These are phyloP conservation scores for Oxyruncus cristatus DNA, from an alignment of 2,113 vertebrate species.

Conservation along the genomic window DNA sequence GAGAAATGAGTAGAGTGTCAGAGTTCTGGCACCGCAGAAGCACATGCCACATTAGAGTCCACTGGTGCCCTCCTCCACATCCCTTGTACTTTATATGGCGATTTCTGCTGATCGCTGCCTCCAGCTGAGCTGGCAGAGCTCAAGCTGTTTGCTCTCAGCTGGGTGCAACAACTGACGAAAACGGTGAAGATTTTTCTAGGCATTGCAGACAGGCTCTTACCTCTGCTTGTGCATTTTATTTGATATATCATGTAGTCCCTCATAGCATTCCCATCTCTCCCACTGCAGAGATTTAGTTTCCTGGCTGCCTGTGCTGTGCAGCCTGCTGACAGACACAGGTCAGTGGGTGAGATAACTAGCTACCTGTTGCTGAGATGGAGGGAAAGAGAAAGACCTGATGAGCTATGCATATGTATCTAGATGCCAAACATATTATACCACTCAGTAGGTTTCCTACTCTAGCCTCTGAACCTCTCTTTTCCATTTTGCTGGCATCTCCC, in stretches of 20 bases:
- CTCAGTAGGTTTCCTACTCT: not conserved
- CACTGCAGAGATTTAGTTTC: not conserved
- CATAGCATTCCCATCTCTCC: not conserved
- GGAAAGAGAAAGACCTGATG: not conserved
- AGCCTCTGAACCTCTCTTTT: not conserved
- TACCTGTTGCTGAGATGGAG: not conserved
- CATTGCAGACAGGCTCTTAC: not conserved
- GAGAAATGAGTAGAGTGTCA: not conserved
- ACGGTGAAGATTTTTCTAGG: not conserved
- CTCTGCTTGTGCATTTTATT: not conserved
- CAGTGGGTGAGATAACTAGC: conserved; percentile 53
- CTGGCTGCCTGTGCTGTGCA: not conserved
- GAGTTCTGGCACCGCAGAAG: not conserved
- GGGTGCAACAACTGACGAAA: not conserved
- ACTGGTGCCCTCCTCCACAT: rapidly evolving
- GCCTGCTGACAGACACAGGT: conserved; percentile 56
- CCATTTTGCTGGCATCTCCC: not conserved
- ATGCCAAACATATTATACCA: not conserved
- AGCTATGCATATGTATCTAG: conserved; percentile 29
- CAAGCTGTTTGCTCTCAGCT: not conserved
- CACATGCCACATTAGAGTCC: rapidly evolving
- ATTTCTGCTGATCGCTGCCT: not conserved
- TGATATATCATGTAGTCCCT: not conserved
- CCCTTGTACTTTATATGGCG: not conserved
- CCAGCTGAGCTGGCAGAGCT: not conserved